Conservation (phyloP, 2,888 invertebrate genomes). For the Sminthurinus aureus region DNA sequence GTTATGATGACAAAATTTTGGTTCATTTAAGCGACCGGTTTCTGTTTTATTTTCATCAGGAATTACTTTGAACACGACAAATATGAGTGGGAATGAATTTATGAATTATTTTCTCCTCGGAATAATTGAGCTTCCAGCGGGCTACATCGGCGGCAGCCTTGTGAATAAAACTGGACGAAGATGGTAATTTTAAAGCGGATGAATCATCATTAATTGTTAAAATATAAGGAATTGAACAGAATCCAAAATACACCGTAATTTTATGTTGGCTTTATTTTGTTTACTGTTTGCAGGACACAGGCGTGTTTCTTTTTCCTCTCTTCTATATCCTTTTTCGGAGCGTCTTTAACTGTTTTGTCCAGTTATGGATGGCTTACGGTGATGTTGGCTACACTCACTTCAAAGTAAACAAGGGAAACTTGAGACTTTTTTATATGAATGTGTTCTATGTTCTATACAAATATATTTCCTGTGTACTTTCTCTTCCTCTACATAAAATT, state of each 20-base stretch:
- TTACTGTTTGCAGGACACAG: conserved; percentile 61
- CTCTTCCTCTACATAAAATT: neutral
- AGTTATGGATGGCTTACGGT: neutral
- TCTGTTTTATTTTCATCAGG: no score
- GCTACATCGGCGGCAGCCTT: conserved; percentile 65
- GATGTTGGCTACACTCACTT: neutral
- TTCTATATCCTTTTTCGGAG: conserved; percentile 63
- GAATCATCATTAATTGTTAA: no score
- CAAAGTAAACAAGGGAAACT: neutral
- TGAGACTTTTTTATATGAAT: no score
- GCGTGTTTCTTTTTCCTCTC: conserved; percentile 64
- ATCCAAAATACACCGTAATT: no score
- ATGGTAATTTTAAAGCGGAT: conserved; percentile 57
- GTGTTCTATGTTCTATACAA: neutral
- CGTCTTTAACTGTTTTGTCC: conserved; percentile 36
- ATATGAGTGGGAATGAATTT: conserved; percentile 71
- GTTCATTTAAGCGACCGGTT: no score
- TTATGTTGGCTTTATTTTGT: no score
- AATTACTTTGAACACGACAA: conserved; percentile 60
- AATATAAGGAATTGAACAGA: no score
- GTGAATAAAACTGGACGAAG: conserved; percentile 65
- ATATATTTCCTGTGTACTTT: no score
- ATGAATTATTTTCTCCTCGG: conserved; percentile 73
- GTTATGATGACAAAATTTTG: no score
- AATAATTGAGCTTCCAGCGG: conserved; percentile 72